A percentile compares a stretch with the other conserved stretches of the same genome.
phyloP scores from a whole-genome alignment of 2,113 vertebrate species.

The Sclerurus mexicanus region DNA sequence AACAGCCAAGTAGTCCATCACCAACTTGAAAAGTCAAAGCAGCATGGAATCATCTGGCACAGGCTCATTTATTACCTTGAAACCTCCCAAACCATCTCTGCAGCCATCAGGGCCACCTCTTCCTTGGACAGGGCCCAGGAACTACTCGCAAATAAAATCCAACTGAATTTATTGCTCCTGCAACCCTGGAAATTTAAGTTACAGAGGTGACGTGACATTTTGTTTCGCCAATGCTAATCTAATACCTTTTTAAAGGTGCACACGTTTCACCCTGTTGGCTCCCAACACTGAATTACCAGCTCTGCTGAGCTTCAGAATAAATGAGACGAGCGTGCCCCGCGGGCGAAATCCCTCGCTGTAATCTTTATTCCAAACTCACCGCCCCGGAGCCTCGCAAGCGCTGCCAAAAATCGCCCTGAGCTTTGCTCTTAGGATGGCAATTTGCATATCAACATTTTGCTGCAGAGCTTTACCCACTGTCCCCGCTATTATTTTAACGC shows the following conservation, averaged over 20 bases:
- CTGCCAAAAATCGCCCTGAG: slow-evolving; percentile 35
- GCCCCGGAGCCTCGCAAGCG: background rate
- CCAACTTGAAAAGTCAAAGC: background rate
- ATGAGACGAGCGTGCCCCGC: background rate
- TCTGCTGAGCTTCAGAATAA: slow-evolving; percentile 28
- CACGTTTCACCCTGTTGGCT: background rate
- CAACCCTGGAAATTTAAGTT: background rate
- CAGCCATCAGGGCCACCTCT: background rate
- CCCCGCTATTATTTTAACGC: slow-evolving; percentile 32
- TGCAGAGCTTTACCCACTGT: slow-evolving; percentile 21
- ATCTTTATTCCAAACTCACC: slow-evolving; percentile 30
- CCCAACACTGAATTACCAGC: slow-evolving; percentile 9
- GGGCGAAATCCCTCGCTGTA: slow-evolving; percentile 3
- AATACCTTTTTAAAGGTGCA: slow-evolving; percentile 30
- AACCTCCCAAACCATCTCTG: background rate
- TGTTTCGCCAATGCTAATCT: background rate
- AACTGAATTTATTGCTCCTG: background rate
- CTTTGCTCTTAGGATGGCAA: slow-evolving; percentile 32
- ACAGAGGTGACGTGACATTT: background rate
- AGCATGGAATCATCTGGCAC: background rate
- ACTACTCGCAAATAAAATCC: background rate
- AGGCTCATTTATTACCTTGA: background rate
- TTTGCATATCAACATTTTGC: slow-evolving; percentile 46
- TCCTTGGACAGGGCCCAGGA: background rate
- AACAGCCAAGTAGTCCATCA: background rate